phyloP scores from a whole-genome alignment of 2,888 invertebrate genomes.

The Caenorhabditis drosophilae region DNA sequence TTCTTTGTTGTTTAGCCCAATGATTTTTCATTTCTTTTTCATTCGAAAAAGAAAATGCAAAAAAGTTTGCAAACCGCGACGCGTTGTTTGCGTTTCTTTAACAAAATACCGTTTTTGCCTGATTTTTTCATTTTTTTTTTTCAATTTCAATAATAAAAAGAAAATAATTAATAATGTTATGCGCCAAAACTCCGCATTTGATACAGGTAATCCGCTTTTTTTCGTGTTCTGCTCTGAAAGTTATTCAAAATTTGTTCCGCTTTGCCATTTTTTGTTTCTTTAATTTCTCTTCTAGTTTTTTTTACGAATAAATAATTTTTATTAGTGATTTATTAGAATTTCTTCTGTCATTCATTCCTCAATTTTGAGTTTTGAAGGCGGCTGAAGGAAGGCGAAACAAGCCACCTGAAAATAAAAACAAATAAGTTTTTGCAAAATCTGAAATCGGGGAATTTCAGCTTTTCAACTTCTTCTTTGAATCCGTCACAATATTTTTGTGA shows the following conservation, averaged over 20 bases:
- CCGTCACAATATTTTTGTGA: conserved; percentile 53
- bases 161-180: background rate
- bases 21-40: background rate
- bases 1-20: conserved; percentile 22
- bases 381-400: conserved; percentile 46
- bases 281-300: conserved; percentile 4
- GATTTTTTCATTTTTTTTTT: background rate
- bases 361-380: conserved; percentile 33
- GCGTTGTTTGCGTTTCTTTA: too few species aligned
- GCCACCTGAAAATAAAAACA: conserved; percentile 25
- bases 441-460: too few species aligned
- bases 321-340: conserved; percentile 2
- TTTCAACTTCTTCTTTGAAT: conserved; percentile 40
- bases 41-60: too few species aligned
- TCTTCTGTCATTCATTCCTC: conserved; percentile 3
- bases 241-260: too few species aligned
- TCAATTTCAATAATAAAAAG: too few species aligned
- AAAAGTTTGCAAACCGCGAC: too few species aligned
- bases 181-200: background rate
- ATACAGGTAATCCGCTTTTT: conserved; percentile 6
- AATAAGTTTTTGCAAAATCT: background rate
- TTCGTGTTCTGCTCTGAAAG: background rate
- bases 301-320: conserved; percentile 1
- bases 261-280: conserved; percentile 1
- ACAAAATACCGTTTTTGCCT: too few species aligned